Evolutionary conservation across 2,888 invertebrate species (phyloP).

Genomic region (Brassicogethes aeneus): DNA sequence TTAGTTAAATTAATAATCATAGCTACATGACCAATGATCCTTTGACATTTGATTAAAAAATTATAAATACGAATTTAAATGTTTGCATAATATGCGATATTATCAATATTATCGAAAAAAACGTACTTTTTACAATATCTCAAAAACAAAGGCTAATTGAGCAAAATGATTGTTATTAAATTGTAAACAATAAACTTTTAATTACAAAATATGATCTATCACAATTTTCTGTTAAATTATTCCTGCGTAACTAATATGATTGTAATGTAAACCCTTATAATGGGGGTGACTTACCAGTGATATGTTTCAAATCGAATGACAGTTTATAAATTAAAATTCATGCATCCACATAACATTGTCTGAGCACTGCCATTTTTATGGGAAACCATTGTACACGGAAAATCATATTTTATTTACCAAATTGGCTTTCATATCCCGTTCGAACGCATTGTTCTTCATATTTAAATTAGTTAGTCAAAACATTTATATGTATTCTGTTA

Average conservation of each 20-base stretch:
- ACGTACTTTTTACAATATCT: too few relatives aligned
- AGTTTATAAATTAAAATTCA: conserved; percentile 15
- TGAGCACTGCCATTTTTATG: not conserved
- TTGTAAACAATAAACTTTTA: not conserved
- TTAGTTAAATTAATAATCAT: too few relatives aligned
- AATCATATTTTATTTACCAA: not conserved
- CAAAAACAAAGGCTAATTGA: too few relatives aligned
- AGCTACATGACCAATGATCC: too few relatives aligned
- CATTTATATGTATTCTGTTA: not conserved
- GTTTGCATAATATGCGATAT: too few relatives aligned
- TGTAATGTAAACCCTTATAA: not conserved
- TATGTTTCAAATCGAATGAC: conserved; percentile 8
- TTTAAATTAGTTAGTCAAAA: not conserved
- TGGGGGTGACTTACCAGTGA: not conserved
- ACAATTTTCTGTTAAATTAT: not conserved
- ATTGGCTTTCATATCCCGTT: too few relatives aligned
- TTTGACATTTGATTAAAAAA: too few relatives aligned
- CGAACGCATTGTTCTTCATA: not conserved
- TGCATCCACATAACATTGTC: conserved; percentile 13
- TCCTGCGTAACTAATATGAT: not conserved
- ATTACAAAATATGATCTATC: not conserved
- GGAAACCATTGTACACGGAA: not conserved
- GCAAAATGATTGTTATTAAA: too few relatives aligned
- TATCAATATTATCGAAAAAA: too few relatives aligned
- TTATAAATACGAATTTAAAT: too few relatives aligned